These are phyloP conservation scores for Siniperca chuatsi DNA, from an alignment of 2,113 vertebrate genomes.

Conservation along the genomic window DNA sequence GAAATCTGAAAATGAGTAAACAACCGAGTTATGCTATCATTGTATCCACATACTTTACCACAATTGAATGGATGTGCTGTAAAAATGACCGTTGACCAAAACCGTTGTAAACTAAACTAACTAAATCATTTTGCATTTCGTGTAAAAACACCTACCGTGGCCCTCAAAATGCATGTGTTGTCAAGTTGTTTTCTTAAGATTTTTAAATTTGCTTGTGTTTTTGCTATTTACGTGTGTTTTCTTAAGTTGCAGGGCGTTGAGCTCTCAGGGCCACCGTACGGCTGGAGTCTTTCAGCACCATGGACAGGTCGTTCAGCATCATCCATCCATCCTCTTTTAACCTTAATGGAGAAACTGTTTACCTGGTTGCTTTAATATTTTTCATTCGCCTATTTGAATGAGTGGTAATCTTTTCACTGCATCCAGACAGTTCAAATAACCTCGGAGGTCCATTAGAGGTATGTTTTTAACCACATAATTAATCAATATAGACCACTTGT, in stretches of 20 bases:
- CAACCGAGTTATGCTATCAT: no score
- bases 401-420: neutral
- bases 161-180: no score
- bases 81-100: no score
- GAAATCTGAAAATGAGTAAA: neutral
- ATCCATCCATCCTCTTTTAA: neutral
- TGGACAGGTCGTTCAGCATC: neutral
- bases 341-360: neutral
- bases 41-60: neutral
- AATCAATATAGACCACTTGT: neutral
- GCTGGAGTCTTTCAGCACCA: neutral
- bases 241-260: no score
- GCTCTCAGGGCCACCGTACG: neutral
- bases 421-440: neutral
- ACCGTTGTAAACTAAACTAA: neutral
- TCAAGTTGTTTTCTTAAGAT: no score
- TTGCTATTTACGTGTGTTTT: no score
- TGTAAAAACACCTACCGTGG: neutral
- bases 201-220: no score
- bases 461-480: neutral
- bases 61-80: neutral
- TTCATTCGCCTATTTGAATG: neutral
- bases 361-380: neutral
- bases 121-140: neutral
- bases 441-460: neutral